Percentiles rank a stretch among this genome's conserved stretches.
Evolutionary conservation across 64 coral and sea anemone species (phyloP).

Genomic region (Montipora efflorescens): DNA sequence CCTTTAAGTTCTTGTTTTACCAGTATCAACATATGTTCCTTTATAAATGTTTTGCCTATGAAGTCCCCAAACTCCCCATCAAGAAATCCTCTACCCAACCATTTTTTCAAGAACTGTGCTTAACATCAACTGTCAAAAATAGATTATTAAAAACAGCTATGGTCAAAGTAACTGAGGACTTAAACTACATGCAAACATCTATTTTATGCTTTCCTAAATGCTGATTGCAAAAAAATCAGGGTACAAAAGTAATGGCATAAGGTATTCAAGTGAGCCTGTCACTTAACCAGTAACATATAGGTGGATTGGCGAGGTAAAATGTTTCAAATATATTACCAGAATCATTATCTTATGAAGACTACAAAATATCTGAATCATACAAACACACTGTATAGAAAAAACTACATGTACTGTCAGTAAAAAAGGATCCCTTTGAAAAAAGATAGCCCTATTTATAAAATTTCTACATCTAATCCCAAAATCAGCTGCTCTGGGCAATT

Average conservation of each 20-base stretch:
- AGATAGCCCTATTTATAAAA: conserved; percentile 61
- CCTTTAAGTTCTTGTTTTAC: too few relatives aligned
- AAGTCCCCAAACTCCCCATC: too few relatives aligned
- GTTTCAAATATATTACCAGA: conserved; percentile 27
- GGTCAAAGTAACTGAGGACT: not conserved
- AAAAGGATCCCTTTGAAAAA: conserved; percentile 46
- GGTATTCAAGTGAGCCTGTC: conserved; percentile 20
- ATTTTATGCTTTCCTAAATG: conserved; percentile 1
- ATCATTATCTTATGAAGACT: conserved; percentile 61
- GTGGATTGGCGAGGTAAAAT: not conserved
- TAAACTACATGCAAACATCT: not conserved
- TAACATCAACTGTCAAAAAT: too few relatives aligned
- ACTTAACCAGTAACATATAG: not conserved
- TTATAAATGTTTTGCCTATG: too few relatives aligned
- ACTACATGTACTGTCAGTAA: conserved; percentile 7
- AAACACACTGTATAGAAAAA: conserved; percentile 32
- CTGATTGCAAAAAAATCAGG: conserved; percentile 15
- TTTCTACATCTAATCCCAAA: conserved; percentile 5
- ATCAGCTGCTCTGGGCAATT: conserved; percentile 28
- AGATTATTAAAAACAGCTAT: not conserved
- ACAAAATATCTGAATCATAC: conserved; percentile 43
- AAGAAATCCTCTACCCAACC: too few relatives aligned
- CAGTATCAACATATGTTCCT: too few relatives aligned
- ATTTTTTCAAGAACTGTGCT: too few relatives aligned
- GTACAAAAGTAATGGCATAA: conserved; percentile 24